These are phyloP conservation scores for Miniopterus natalensis DNA, from an alignment of 2,113 vertebrate species.

Conservation along the genomic window DNA sequence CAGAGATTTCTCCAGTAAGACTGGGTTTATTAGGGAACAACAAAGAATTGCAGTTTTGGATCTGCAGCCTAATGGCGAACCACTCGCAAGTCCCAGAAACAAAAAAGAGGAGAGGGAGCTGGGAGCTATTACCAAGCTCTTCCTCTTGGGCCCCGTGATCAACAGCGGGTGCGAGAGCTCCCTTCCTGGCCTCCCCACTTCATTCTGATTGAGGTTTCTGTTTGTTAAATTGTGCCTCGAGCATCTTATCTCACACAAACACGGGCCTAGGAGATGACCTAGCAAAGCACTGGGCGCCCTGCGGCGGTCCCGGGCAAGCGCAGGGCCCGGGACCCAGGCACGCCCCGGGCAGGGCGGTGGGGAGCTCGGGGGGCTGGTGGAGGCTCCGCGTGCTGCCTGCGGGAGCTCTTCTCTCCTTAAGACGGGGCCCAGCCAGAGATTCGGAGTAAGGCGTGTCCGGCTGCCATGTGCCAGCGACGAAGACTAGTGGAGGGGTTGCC, in stretches of 20 bases:
- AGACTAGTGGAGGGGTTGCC: not conserved
- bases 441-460: not conserved
- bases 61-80: not conserved
- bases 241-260: too few relatives aligned
- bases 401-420: not conserved
- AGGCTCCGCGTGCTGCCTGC: rapidly evolving
- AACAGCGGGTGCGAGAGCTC: not conserved
- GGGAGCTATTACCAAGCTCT: not conserved
- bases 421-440: not conserved
- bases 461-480: not conserved
- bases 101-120: not conserved
- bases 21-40: not conserved
- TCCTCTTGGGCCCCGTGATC: not conserved
- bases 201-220: not conserved
- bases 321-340: not conserved
- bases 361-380: not conserved
- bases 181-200: not conserved
- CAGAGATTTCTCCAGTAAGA: not conserved
- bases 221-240: not conserved
- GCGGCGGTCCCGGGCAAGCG: not conserved
- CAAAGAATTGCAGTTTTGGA: not conserved
- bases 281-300: not conserved
- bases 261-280: not conserved
- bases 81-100: not conserved
- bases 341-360: not conserved